Base-by-base conservation (phyloP, 2,888 invertebrate genomes). In the Sphaerophoria taeniata region DNA sequence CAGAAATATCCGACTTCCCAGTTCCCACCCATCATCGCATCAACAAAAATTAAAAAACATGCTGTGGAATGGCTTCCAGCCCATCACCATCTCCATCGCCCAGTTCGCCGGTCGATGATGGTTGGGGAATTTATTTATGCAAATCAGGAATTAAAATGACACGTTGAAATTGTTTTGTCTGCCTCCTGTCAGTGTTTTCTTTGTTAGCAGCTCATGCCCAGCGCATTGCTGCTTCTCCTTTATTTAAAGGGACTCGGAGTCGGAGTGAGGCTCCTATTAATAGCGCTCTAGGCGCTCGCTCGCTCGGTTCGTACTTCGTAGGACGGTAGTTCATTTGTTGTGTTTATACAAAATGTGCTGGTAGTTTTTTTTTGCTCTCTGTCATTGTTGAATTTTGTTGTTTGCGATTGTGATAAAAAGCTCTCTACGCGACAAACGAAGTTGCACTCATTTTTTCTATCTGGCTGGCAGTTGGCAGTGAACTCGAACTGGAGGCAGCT, bases 71-170 rank as follows among this genome's bases (percentile, higher is more conserved):
- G n/a, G n/a, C n/a, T 34, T 16, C 49, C 49, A 43, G 9, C 43
- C 43, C 39, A 16, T n/a, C n/a, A n/a, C n/a, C n/a, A n/a, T 39
- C 12, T 39, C 7, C 9, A 9, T 43, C 9, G 12, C 11, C 11
- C 9, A 43, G 43, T 9, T 2, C 24, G 24, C 24, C 24, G 24
- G 24, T 1, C 24, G 24, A 24, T 43, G 7, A 43, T 70, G 61
- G 81, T 55, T 43, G 81, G 81, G 76, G 81, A 81, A 81, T 85
- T 85, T 81, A 85, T 85, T 85, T 85, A 81, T 85, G 85, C 85
- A 85, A 85, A 85, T 85, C 85, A 85, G 81, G 85, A 85, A 85
- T 85, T 85, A 85, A 85, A 85, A 80, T 81, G 85, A 85, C 85
- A 85, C 85, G 85, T 85, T 85, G 76, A 85, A 85, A 85, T 85